Conservation (phyloP, 2,797 vertebrate species). For the Aviceda leuphotes region DNA sequence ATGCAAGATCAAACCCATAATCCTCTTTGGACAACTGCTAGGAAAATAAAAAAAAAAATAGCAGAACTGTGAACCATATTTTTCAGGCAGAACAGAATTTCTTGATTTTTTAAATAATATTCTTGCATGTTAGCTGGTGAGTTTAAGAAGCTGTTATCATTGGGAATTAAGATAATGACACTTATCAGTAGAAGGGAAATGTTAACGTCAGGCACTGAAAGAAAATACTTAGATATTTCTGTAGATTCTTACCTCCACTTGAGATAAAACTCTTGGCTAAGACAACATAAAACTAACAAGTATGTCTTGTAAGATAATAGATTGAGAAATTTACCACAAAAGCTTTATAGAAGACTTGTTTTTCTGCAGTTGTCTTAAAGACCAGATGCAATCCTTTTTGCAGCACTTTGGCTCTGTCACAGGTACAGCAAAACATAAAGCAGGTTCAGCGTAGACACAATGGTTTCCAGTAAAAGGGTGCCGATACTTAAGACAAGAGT, state of each 20-base stretch:
- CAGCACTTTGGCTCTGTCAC: background rate
- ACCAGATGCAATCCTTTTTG: background rate
- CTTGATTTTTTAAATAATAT: background rate
- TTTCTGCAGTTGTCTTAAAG: background rate
- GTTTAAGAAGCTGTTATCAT: slow-evolving; percentile 19
- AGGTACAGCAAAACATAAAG: background rate
- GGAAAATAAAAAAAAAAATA: background rate
- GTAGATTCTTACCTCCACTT: background rate
- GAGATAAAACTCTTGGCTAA: slow-evolving; percentile 46
- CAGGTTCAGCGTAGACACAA: background rate
- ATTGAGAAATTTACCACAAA: slow-evolving; percentile 1
- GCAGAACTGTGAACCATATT: background rate
- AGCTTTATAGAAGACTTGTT: background rate
- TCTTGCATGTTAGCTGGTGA: background rate
- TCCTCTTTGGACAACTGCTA: slow-evolving; percentile 61
- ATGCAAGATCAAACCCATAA: slow-evolving; percentile 59
- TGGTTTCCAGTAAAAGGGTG: background rate
- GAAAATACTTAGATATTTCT: slow-evolving; percentile 37
- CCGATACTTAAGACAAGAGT: background rate
- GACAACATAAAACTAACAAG: slow-evolving; percentile 15
- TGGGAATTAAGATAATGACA: slow-evolving; percentile 17
- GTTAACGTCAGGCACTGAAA: background rate
- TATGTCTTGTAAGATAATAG: slow-evolving; percentile 14
- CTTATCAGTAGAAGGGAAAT: slow-evolving; percentile 18
- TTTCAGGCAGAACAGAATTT: background rate